Base-by-base conservation (phyloP, 2,113 vertebrate species). In the Acrocephalus kingi region DNA sequence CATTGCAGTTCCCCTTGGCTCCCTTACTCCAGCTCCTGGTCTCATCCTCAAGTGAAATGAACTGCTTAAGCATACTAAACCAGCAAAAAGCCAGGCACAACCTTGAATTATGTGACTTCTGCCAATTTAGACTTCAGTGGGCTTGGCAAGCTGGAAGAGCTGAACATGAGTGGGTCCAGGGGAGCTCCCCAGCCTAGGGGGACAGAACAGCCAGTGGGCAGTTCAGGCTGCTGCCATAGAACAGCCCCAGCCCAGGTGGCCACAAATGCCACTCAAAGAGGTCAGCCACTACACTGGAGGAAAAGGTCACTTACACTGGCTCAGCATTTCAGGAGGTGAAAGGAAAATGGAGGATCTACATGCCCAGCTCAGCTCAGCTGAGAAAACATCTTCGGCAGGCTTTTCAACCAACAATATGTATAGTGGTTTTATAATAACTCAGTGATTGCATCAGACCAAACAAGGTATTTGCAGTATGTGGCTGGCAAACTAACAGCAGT, bases 141-240 rank as follows among this genome's bases (percentile, higher is more conserved):
- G 28, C 28, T 86, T 52, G 15, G 55, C 15, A 7, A 41, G 20
- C 48, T 55, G 20, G 13, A 73, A 69, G 11, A 62, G 28, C 24
- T 54, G 51, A 74, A 41, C 20, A 55, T 0, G 0, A 58, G 31
- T 0, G 0, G 37, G 16, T 15, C 31, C n/a, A 37, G 22, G 37
- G 6, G 37, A 25, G 22, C 6, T 43, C 16, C 33, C 1, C 6
- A 78, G 39, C 4, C 39, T 21, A 6, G 8, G 23, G 9, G 28
- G 2, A 22, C 35, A 33, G 8, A 25, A 27, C 10, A 81, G 46
- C 13, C 43, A 54, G 48, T 0, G 0, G 25, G 39, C 30, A 68
- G 35, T 2, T 43, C 55, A 76, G 67, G 52, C 45, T 46, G n/a
- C 30, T 82, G 55, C 59, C 54, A 52, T 8, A n/a, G 8, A 82